These are phyloP conservation scores for Hippocampus barbouri DNA, from an alignment of 2,113 vertebrate genomes.

Conservation along the genomic window DNA sequence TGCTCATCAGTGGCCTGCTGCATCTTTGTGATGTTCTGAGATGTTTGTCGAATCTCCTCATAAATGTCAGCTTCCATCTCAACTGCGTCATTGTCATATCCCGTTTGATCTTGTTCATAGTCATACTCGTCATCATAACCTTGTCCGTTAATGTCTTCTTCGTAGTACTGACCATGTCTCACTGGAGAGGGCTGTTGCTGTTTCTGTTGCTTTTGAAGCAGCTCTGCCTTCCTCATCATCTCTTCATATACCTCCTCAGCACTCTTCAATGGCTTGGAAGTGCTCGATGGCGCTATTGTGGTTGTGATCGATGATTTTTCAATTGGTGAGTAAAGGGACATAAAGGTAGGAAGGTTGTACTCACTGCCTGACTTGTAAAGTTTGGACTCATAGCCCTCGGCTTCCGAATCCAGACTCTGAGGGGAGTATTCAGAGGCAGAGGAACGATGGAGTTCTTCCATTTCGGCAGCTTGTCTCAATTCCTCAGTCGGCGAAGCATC, in stretches of 20 bases:
- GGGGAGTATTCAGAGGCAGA: constrained; percentile 97
- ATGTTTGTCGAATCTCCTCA: constrained; percentile 86
- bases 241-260: constrained; percentile 97
- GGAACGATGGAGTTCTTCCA: constrained; percentile 97
- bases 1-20: constrained; percentile 72
- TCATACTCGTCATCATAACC: constrained; percentile 79
- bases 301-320: constrained; percentile 76
- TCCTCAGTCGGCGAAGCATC: constrained; percentile 96
- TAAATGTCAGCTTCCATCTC: constrained; percentile 79
- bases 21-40: constrained; percentile 78
- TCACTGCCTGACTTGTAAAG: constrained; percentile 94
- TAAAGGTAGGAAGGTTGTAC: constrained; percentile 95
- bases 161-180: constrained; percentile 66
- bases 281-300: constrained; percentile 70
- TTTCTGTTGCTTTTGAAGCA: constrained; percentile 84
- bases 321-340: constrained; percentile 94
- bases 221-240: constrained; percentile 96
- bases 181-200: constrained; percentile 73
- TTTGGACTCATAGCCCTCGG: constrained; percentile 87
- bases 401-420: constrained; percentile 89
- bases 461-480: constrained; percentile 92
- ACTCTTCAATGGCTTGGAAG: constrained; percentile 86
- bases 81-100: constrained; percentile 63
- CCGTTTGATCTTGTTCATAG: constrained; percentile 72
- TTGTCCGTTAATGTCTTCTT: constrained; percentile 74